Evolutionary conservation across 2,113 vertebrate genomes (phyloP).

Genomic region (Hemiprocne comata): DNA sequence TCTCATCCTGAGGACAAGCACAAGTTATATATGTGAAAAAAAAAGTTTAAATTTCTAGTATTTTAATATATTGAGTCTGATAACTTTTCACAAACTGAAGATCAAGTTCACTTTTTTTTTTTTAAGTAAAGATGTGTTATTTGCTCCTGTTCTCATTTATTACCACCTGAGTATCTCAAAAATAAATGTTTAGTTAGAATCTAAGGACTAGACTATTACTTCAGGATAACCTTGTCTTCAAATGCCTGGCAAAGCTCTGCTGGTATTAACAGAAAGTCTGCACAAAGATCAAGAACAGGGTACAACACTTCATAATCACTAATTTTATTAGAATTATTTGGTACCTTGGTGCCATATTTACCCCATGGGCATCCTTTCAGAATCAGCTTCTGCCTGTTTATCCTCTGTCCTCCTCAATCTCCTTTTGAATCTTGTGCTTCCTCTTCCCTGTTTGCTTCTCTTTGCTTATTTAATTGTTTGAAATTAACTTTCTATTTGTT

Average conservation of each 20-base stretch:
- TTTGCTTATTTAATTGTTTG: neutral
- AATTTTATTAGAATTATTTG: neutral
- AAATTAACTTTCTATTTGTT: neutral
- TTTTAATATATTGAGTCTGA: neutral
- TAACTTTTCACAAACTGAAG: neutral
- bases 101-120: neutral
- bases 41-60: neutral
- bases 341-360: neutral
- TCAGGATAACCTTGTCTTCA: neutral
- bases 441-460: neutral
- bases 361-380: neutral
- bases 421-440: neutral
- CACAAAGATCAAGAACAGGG: neutral
- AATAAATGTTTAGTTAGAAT: neutral
- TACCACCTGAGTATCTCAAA: neutral
- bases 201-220: neutral
- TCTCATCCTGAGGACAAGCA: constrained; percentile 85
- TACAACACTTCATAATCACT: neutral
- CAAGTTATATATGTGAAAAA: neutral
- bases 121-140: neutral
- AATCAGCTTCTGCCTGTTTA: neutral
- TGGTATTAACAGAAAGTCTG: neutral
- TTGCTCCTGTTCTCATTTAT: neutral
- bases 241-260: neutral
- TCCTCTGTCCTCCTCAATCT: neutral